These are phyloP conservation scores for Corvus cornix DNA, from an alignment of 2,113 vertebrate genomes.

Conservation along the genomic window DNA sequence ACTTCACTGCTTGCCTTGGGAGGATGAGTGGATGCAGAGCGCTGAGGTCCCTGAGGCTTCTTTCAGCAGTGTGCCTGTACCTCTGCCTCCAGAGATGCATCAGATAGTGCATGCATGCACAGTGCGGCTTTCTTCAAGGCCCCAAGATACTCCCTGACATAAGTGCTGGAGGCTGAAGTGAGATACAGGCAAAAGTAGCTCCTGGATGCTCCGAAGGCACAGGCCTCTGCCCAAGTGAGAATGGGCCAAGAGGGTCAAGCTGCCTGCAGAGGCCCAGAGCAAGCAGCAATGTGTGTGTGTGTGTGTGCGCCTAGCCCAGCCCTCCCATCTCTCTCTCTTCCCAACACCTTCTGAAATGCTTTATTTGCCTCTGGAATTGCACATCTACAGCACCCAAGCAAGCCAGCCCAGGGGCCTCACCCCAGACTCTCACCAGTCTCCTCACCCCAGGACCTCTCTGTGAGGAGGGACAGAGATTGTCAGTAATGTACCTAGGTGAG, in stretches of 20 bases:
- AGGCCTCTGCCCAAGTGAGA: neutral
- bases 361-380: neutral
- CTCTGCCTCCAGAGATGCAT: neutral
- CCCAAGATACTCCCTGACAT: neutral
- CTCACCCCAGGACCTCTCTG: neutral
- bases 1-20: rapidly evolving
- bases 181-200: neutral
- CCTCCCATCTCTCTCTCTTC: neutral
- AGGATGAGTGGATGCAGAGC: neutral
- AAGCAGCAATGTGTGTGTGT: neutral
- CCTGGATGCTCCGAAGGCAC: neutral
- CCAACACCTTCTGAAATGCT: neutral
- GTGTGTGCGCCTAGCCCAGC: too few relatives aligned
- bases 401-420: neutral
- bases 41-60: neutral
- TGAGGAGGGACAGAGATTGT: neutral
- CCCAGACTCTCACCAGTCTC: neutral
- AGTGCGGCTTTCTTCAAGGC: neutral
- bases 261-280: neutral
- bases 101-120: rapidly evolving
- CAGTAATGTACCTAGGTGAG: neutral
- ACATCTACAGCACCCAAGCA: neutral
- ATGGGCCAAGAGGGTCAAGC: rapidly evolving
- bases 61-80: neutral
- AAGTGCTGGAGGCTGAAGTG: neutral